Evolutionary conservation across 92 coral and sea anemone genomes (phyloP).

Genomic region (Pocillopora grandis): DNA sequence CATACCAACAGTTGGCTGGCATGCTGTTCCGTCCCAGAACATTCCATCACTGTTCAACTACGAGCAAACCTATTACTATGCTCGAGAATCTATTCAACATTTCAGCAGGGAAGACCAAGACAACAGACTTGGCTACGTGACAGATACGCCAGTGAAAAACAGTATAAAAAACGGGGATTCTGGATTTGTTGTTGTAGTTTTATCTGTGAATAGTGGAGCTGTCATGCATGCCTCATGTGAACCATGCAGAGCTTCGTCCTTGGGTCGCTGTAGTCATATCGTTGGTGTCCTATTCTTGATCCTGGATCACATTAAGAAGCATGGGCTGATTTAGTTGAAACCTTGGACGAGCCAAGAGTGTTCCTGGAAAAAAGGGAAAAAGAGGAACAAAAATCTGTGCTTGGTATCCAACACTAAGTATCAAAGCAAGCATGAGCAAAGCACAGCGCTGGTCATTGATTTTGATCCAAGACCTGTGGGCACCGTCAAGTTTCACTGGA

Average conservation of each 20-base stretch:
- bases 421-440: slow-evolving; percentile 44
- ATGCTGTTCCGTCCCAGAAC: slow-evolving; percentile 38
- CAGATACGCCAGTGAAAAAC: slow-evolving; percentile 52
- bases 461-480: slow-evolving; percentile 58
- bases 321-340: slow-evolving; percentile 30
- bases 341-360: slow-evolving; percentile 57
- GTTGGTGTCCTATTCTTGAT: slow-evolving; percentile 48
- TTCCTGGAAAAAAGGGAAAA: slow-evolving; percentile 67
- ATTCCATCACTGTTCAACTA: slow-evolving; percentile 51
- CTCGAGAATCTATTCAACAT: slow-evolving; percentile 35
- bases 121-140: slow-evolving; percentile 57
- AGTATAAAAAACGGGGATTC: slow-evolving; percentile 50
- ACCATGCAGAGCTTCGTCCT: slow-evolving; percentile 44
- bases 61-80: slow-evolving; percentile 52
- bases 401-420: background rate
- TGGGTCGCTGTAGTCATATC: slow-evolving; percentile 63
- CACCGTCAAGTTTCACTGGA: slow-evolving; percentile 27
- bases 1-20: slow-evolving; percentile 51
- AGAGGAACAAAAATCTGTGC: slow-evolving; percentile 40
- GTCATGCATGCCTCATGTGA: slow-evolving; percentile 49
- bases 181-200: slow-evolving; percentile 30
- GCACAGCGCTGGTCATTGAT: slow-evolving; percentile 29
- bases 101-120: slow-evolving; percentile 23
- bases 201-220: slow-evolving; percentile 53
- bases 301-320: slow-evolving; percentile 41